phyloP scores from a whole-genome alignment of 2,113 vertebrate genomes.

The Psettodes erumei region DNA sequence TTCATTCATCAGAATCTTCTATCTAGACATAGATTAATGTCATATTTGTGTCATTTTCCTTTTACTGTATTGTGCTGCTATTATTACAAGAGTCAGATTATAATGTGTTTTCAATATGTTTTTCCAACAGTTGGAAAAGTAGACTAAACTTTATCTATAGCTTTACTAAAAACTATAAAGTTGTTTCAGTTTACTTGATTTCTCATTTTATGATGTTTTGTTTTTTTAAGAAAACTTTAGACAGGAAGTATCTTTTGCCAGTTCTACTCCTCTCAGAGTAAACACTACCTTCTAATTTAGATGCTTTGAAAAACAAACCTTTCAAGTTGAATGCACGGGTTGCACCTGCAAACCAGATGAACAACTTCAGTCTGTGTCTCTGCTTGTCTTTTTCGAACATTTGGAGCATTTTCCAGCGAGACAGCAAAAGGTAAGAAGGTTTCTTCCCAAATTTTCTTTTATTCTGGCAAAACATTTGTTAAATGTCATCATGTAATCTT shows the following conservation, averaged over 20 bases:
- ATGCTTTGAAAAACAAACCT: not conserved
- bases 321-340: not conserved
- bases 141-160: too few relatives aligned
- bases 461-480: too few relatives aligned
- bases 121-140: too few relatives aligned
- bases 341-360: not conserved
- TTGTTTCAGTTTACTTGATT: too few relatives aligned
- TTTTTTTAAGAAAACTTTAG: not conserved
- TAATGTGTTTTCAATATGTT: too few relatives aligned
- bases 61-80: too few relatives aligned
- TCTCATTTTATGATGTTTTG: too few relatives aligned
- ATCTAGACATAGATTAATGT: not conserved
- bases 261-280: too few relatives aligned
- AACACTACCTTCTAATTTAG: too few relatives aligned
- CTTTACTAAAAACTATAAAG: too few relatives aligned
- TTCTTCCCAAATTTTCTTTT: not conserved
- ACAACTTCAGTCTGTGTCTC: conserved; percentile 11
- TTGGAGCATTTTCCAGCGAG: conserved; percentile 9
- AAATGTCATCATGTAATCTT: not conserved
- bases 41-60: not conserved
- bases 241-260: not conserved
- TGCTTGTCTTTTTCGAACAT: not conserved
- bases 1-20: too few relatives aligned
- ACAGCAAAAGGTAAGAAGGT: conserved; percentile 25
- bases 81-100: not conserved